Conservation (phyloP, 2,888 invertebrate species). For the Protonemura montana region DNA sequence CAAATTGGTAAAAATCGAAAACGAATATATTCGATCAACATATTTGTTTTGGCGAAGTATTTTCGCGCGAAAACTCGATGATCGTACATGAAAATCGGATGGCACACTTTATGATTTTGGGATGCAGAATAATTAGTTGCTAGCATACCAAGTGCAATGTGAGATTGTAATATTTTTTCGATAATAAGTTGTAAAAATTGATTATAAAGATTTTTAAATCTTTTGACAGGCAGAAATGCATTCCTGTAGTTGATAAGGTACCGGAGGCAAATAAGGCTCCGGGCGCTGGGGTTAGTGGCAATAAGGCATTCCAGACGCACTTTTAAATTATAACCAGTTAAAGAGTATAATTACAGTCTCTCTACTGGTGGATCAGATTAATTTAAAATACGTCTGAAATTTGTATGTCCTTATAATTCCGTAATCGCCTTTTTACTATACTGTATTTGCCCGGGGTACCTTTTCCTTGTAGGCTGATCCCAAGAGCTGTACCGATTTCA, state of each 20-base stretch:
- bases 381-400: constrained; percentile 36
- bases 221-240: constrained; percentile 38
- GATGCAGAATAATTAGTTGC: neutral
- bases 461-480: constrained; percentile 98
- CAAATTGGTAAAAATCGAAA: neutral
- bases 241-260: constrained; percentile 37
- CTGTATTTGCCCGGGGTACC: constrained; percentile 67
- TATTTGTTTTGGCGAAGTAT: neutral
- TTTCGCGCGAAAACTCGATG: neutral
- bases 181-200: neutral
- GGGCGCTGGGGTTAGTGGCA: constrained; percentile 20
- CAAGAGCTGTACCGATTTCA: constrained; percentile 94
- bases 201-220: constrained; percentile 13
- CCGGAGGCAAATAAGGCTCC: constrained; percentile 29
- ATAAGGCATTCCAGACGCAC: constrained; percentile 27
- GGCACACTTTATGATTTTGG: constrained; percentile 7
- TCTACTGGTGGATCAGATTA: constrained; percentile 25
- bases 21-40: neutral
- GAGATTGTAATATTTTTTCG: neutral
- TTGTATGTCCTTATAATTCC: constrained; percentile 34
- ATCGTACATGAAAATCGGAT: neutral
- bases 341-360: constrained; percentile 19
- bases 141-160: constrained; percentile 7
- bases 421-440: constrained; percentile 28
- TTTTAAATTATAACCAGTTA: constrained; percentile 37